These are phyloP conservation scores for Clostera curtula DNA, from an alignment of 2,888 invertebrate genomes.

Conservation along the genomic window DNA sequence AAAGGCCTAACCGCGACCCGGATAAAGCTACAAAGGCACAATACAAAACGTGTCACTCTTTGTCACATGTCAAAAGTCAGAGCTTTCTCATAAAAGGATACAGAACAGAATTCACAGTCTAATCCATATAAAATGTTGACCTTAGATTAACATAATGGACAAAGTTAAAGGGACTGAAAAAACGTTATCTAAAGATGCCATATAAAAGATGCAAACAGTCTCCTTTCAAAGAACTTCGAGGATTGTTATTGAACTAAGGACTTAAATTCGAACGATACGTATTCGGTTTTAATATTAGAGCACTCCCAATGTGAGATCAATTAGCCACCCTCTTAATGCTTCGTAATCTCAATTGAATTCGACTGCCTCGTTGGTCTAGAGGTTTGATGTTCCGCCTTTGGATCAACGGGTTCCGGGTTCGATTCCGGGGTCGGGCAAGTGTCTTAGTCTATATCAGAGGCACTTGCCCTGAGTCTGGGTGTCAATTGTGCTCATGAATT, in stretches of 20 bases:
- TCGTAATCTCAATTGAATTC: too few relatives aligned
- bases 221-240: slow-evolving; percentile 45
- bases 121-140: slow-evolving; percentile 55
- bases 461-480: too few relatives aligned
- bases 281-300: slow-evolving; percentile 1
- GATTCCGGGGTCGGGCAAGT: too few relatives aligned
- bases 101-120: slow-evolving; percentile 41
- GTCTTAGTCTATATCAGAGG: too few relatives aligned
- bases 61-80: slow-evolving; percentile 28
- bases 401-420: too few relatives aligned
- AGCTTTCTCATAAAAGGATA: slow-evolving; percentile 25
- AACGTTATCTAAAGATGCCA: slow-evolving; percentile 47
- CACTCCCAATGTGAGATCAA: too few relatives aligned
- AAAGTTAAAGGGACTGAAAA: slow-evolving; percentile 53
- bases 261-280: slow-evolving; percentile 34
- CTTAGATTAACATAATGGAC: slow-evolving; percentile 60
- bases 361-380: too few relatives aligned
- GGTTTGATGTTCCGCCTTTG: too few relatives aligned
- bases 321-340: too few relatives aligned
- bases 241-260: slow-evolving; percentile 53
- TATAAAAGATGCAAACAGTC: slow-evolving; percentile 48
- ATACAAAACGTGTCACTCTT: slow-evolving; percentile 19
- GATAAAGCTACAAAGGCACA: slow-evolving; percentile 14
- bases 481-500: too few relatives aligned
- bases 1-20: slow-evolving; percentile 11